Evolutionary conservation across 2,113 vertebrate species (phyloP).

Genomic region (Scatophagus argus): DNA sequence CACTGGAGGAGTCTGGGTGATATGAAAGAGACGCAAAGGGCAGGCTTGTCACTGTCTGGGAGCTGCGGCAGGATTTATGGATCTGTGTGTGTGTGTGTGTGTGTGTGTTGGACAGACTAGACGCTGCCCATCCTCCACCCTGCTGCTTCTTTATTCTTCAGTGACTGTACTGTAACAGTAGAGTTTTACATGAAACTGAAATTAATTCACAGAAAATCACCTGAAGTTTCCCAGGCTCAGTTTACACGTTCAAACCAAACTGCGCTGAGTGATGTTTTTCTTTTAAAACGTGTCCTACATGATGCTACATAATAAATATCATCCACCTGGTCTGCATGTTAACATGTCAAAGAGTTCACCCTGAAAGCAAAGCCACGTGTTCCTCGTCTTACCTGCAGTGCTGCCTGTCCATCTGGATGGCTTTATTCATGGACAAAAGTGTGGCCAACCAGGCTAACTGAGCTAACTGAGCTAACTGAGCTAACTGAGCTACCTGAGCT

Average conservation of each 20-base stretch:
- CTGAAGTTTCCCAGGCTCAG: no score
- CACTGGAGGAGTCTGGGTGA: conserved; percentile 54
- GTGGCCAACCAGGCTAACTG: no score
- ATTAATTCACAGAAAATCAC: background rate
- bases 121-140: conserved; percentile 1
- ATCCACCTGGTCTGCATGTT: no score
- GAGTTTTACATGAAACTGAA: background rate
- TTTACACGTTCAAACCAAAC: no score
- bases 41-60: conserved; percentile 51
- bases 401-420: no score
- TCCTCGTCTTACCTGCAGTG: no score
- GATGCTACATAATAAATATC: no score
- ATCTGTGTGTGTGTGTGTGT: conserved; percentile 33
- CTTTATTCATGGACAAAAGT: no score
- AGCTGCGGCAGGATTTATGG: conserved; percentile 66
- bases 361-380: no score
- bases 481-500: no score
- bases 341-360: no score
- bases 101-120: background rate
- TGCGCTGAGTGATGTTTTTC: background rate
- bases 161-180: background rate
- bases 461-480: no score
- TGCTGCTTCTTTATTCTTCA: background rate
- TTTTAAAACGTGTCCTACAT: background rate
- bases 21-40: conserved; percentile 40